These are phyloP conservation scores for Sterrhoptilus dennistouni DNA, from an alignment of 2,113 vertebrate species.

Conservation along the genomic window DNA sequence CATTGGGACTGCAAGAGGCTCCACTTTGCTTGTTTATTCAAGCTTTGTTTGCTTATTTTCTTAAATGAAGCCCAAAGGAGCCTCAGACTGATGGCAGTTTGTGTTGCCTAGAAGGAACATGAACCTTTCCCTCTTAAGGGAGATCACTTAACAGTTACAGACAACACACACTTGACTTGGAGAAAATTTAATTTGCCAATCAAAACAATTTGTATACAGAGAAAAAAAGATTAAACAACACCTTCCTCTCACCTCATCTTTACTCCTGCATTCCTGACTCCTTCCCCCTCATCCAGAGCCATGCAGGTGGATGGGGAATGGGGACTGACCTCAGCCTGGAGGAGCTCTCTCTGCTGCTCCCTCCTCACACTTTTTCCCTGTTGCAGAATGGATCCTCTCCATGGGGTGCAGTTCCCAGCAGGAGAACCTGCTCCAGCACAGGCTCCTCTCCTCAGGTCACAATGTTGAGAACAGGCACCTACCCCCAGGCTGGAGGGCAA, in stretches of 20 bases:
- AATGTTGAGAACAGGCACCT: background rate
- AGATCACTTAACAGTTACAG: background rate
- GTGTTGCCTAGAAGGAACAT: background rate
- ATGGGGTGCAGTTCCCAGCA: background rate
- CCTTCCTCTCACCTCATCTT: background rate
- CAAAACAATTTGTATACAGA: background rate
- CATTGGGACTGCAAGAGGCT: background rate
- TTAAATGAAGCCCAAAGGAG: background rate
- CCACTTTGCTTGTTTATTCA: slow-evolving; percentile 8
- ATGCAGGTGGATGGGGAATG: background rate
- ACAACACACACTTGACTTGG: background rate
- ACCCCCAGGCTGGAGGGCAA: background rate
- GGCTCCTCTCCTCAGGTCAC: background rate
- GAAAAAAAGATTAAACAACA: background rate
- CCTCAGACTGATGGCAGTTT: background rate
- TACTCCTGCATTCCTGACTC: background rate
- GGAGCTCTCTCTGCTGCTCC: background rate
- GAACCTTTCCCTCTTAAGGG: background rate
- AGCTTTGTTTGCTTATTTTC: slow-evolving; percentile 29
- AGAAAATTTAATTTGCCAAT: background rate
- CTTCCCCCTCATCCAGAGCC: background rate
- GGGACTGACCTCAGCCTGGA: fast-evolving
- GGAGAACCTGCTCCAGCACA: background rate
- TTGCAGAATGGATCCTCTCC: background rate
- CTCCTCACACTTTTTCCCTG: background rate